Evolutionary conservation across 2,797 vertebrate genomes (phyloP), one percentile per base, ranked within the genome.

Genomic region (Acanthurus leucopareius): DNA sequence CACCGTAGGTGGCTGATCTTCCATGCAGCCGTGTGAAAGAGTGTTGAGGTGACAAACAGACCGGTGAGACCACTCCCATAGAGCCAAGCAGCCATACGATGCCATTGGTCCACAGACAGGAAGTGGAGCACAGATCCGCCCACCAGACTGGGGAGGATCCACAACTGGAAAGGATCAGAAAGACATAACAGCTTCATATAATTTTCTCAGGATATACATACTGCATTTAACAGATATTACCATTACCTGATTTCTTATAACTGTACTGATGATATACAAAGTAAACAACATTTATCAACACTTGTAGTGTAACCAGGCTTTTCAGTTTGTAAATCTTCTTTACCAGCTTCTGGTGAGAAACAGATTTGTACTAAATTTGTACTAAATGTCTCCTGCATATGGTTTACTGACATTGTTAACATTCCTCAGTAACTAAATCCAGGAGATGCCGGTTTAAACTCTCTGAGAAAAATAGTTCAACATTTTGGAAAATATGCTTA

Each of bases 1-100:
- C 58, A 98, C 97, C 97, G 94, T 92, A 97, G 96, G 52, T 99
- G 97, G 88, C 97, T 96, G 90, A 97, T 98, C 94, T 97, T 99
- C 98, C 97, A 99, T 83, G 97, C 96, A 80, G 97, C 94, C 0
- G 97, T 98, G 89, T 99, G 98, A 89, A 98, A 99, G 75, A 97
- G 90, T 0, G 97, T 99, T 44, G 98, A 99, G 73, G 98, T 97
- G 53, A 97, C 94, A 47, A 99, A 99, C 67, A 99, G 96, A 64
- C 96, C 97, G 0, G 97, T 97, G 73, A 99, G 95, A 11, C 97
- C 97, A 0, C 95, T 94, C 68, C 97, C 97, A 0, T 96, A 96
- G 59, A 96, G 92, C 94, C 94, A 93, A 51, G 94, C 94, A 0
- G 92, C 88, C 0, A 90, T 48, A 0, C 87, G 75, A 85, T 98